Evolutionary conservation across 2,888 invertebrate species (phyloP), one percentile per base, ranked within the genome.

Genomic region (Steinernema scapterisci): DNA sequence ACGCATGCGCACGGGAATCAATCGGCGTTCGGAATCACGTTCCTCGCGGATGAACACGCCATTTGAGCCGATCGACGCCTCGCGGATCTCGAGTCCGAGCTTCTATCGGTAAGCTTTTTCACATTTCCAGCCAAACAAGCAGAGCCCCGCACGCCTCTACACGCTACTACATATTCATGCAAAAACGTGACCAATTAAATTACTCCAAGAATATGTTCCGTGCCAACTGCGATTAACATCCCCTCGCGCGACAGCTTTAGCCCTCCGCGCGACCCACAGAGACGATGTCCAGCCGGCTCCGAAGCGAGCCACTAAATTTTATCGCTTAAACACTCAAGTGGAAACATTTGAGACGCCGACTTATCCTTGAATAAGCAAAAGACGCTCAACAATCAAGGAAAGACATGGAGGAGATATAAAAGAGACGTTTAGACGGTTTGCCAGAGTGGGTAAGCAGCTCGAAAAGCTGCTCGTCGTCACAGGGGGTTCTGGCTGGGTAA

Each of bases 1-100:
- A 72, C 74, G 73, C 63, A 77, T 81, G 77, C 71, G 83, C 63
- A 75, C 71, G 19, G 73, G 76, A 51, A 79, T 82, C 71, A 83
- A 83, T 45, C 72, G 73, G 31, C 52, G 70, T 31, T 70, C 70
- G 70, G 75, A 75, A 21, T 75, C 75, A 19, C 27, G 63, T 13
- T 63, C 72, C 48, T 31, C 48, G n/a, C 72, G 48, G n/a, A 72
- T 72, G 52, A 72, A 72, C 72, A 48, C 52, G 13, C 45, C 72
- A 1, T 21, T 72, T 27, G 72, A 72, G 52, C 72, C 72, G 51
- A 72, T 72, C 31, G 71, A 44, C 45, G 48, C 44, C 19, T 63
- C 63, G 16, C 63, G 63, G 27, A 63, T 63, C 27, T 63, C 63
- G 63, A 63, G 31, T 13, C 63, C 63, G 5, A 38, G 31, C 63